Evolutionary conservation across 1,140 invertebrate genomes (phyloP).

Genomic region (Ceratina calcarata): DNA sequence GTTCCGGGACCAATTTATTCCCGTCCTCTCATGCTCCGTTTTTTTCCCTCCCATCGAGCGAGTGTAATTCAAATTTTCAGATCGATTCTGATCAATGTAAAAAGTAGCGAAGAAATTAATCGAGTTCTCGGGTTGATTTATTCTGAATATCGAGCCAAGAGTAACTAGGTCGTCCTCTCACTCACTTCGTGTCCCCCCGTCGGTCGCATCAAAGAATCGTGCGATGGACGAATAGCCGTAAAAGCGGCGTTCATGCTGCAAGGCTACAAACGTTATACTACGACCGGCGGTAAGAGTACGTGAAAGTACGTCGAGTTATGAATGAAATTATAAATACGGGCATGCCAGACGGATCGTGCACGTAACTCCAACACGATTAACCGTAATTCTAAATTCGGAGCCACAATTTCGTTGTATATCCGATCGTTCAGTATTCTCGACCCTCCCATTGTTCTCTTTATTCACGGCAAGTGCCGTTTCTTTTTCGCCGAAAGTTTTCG

Average conservation of each 20-base stretch:
- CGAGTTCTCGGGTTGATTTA: no score
- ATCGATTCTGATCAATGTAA: not conserved
- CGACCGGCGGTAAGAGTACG: constrained; percentile 25
- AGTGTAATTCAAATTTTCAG: not conserved
- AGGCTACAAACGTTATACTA: constrained; percentile 29
- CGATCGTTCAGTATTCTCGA: not conserved
- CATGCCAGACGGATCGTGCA: constrained; percentile 57
- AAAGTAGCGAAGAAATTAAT: not conserved
- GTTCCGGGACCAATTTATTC: not conserved
- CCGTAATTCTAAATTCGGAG: constrained; percentile 54
- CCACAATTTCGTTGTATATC: not conserved
- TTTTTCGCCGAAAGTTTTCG: not conserved
- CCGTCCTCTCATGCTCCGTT: not conserved
- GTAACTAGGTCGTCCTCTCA: not conserved
- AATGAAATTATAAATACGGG: constrained; percentile 69
- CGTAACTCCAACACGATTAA: constrained; percentile 41
- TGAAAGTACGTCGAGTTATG: constrained; percentile 59
- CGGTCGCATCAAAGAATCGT: constrained; percentile 24
- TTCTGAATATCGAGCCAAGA: not conserved
- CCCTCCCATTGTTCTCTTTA: not conserved
- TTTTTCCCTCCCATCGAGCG: no score
- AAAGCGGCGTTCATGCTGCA: constrained; percentile 21
- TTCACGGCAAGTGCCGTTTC: no score
- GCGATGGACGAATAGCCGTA: constrained; percentile 23
- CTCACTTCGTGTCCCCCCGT: not conserved